Base-by-base conservation (phyloP, 2,888 invertebrate genomes). In the Beris chalybata region DNA sequence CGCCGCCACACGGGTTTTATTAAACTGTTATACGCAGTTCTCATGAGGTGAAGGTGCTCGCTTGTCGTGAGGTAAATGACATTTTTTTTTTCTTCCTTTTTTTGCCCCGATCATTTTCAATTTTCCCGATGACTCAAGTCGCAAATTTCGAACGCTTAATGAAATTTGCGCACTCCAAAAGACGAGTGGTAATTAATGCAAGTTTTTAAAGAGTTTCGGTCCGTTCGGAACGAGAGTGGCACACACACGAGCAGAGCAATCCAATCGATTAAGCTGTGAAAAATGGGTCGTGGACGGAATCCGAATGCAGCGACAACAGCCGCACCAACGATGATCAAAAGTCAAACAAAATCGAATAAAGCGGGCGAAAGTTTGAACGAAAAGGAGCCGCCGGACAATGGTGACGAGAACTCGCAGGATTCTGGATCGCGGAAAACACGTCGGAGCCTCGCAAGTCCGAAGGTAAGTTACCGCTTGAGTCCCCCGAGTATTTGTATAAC, bases 201-300 rank as follows among this genome's bases (percentile, higher is more conserved):
- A 38, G 9, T 7, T 38, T 38, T 38, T 38, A 4, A 38, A 29
- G 50, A 50, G 29, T 50, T 13, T 15, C 50, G 50, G 15, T 50
- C 13, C 15, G 9, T 9, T 9, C 15, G 4, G 29, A 13, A 50
- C 47, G 11, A 47, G 6, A 13, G 6, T 47, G 29, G 9, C 50
- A 13, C 38, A 38, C 38, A 38, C 38, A 38, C 38, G 22, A 22
- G 22, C 38, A 38, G 7, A 38, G 7, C 5, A 38, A 38, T 38
- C 38, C 38, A 4, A 38, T 38, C 38, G 38, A 38, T 38, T 38
- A 5, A 38, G 9, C 31, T 53, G 53, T 30, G n/a, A 22, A 38
- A 61, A 38, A 61, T 61, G 61, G 61, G 61, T 61, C 61, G 61
- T 5, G 52, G 61, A 50, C 61, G 61, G 38, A 50, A 13, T n/a